These are phyloP conservation scores for Cephus spinipes DNA, from an alignment of 2,888 invertebrate species.

Conservation along the genomic window DNA sequence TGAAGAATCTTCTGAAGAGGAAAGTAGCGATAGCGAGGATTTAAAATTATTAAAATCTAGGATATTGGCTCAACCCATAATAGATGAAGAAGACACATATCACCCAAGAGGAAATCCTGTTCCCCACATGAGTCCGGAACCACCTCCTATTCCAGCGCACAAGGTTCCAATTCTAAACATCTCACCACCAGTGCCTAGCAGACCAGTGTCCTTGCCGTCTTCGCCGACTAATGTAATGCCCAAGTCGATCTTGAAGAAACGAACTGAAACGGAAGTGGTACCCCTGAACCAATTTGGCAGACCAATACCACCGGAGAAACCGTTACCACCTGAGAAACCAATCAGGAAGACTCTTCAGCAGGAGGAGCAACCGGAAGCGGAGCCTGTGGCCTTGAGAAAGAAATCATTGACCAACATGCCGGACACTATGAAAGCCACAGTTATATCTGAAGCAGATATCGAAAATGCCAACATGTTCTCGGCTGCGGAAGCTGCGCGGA, in stretches of 20 bases:
- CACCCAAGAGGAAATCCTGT: constrained; percentile 53
- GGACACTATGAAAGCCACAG: constrained; percentile 45
- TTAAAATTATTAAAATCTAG: constrained; percentile 53
- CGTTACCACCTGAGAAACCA: constrained; percentile 59
- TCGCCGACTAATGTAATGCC: constrained; percentile 74
- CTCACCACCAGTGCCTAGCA: constrained; percentile 28
- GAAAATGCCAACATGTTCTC: constrained; percentile 60
- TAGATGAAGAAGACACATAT: constrained; percentile 60
- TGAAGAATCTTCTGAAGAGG: constrained; percentile 47
- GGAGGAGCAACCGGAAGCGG: constrained; percentile 9
- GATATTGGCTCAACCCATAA: constrained; percentile 52
- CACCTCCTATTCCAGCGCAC: constrained; percentile 33
- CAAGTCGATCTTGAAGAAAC: constrained; percentile 82
- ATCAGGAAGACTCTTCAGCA: constrained; percentile 35
- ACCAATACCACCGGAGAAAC: constrained; percentile 59
- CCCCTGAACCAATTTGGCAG: constrained; percentile 55
- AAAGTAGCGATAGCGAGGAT: constrained; percentile 56
- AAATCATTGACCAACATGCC: constrained; percentile 47
- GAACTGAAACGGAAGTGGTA: constrained; percentile 55
- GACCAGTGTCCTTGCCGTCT: constrained; percentile 20
- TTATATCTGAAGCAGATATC: constrained; percentile 54
- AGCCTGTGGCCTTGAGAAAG: constrained; percentile 60
- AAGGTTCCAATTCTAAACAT: constrained; percentile 25
- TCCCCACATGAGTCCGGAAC: constrained; percentile 19
- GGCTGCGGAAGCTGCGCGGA: constrained; percentile 63